A percentile compares a stretch with the other conserved stretches of the same genome.
Conservation (phyloP, 2,888 invertebrate species). For the Drosophila formosana region DNA sequence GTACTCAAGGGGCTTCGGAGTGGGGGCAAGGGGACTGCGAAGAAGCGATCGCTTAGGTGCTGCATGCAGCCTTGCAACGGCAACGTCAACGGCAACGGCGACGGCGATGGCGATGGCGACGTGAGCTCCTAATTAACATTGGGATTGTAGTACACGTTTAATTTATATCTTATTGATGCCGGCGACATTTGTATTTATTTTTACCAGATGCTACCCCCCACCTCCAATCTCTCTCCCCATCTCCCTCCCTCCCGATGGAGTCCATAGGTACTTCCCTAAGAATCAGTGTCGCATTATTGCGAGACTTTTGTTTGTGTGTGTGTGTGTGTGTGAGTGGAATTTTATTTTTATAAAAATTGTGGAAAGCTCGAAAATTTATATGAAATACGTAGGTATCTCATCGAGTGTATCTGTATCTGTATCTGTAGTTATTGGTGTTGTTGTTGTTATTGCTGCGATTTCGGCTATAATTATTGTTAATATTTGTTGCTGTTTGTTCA, state of each 20-base stretch:
- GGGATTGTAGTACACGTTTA: slow-evolving; percentile 78
- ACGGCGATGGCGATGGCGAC: slow-evolving; percentile 6
- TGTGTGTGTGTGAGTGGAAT: slow-evolving; percentile 59
- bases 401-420: slow-evolving; percentile 17
- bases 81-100: no score
- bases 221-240: background rate
- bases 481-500: slow-evolving; percentile 56
- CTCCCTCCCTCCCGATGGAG: slow-evolving; percentile 19
- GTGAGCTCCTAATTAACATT: slow-evolving; percentile 81
- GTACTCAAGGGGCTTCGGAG: slow-evolving; percentile 7
- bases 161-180: slow-evolving; percentile 81
- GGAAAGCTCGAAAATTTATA: slow-evolving; percentile 78
- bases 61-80: slow-evolving; percentile 21
- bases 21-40: background rate
- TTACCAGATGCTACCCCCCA: slow-evolving; percentile 49
- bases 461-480: slow-evolving; percentile 73
- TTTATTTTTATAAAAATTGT: slow-evolving; percentile 79
- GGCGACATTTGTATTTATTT: slow-evolving; percentile 81
- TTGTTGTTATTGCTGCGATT: slow-evolving; percentile 51
- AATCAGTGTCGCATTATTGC: slow-evolving; percentile 58
- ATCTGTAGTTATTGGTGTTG: slow-evolving; percentile 21
- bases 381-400: slow-evolving; percentile 51
- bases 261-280: slow-evolving; percentile 44
- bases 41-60: slow-evolving; percentile 14
- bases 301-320: slow-evolving; percentile 3